These are phyloP conservation scores for Progne subis DNA, from an alignment of 2,113 vertebrate species.

Conservation along the genomic window DNA sequence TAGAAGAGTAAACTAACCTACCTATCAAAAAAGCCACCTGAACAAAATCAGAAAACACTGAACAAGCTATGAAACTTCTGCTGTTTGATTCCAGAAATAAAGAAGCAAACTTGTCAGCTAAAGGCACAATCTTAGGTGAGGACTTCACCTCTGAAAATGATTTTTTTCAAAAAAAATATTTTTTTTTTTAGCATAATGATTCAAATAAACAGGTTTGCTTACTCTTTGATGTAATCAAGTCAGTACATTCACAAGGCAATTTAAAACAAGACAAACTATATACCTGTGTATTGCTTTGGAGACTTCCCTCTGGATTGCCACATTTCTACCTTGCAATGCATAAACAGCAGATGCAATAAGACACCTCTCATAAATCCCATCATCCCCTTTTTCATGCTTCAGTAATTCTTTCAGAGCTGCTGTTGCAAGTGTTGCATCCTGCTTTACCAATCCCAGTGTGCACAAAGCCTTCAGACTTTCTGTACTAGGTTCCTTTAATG, in stretches of 20 bases:
- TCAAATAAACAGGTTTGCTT: background rate
- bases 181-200: background rate
- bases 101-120: background rate
- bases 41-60: background rate
- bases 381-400: constrained; percentile 74
- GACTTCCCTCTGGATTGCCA: constrained; percentile 81
- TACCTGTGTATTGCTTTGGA: constrained; percentile 91
- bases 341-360: constrained; percentile 85
- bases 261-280: background rate
- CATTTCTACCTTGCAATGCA: constrained; percentile 84
- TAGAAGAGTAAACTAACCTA: background rate
- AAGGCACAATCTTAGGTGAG: background rate
- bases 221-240: background rate
- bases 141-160: background rate
- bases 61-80: background rate
- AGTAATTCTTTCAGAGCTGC: constrained; percentile 90
- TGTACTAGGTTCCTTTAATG: constrained; percentile 85
- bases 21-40: background rate
- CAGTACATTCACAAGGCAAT: background rate
- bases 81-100: background rate
- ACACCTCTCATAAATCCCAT: constrained; percentile 78
- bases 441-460: constrained; percentile 85
- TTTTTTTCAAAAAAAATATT: no score
- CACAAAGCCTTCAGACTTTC: constrained; percentile 92
- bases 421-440: constrained; percentile 85